Evolutionary conservation across 2,888 invertebrate genomes (phyloP), one percentile per base, ranked within the genome.

Genomic region (Physocephala rufipes): DNA sequence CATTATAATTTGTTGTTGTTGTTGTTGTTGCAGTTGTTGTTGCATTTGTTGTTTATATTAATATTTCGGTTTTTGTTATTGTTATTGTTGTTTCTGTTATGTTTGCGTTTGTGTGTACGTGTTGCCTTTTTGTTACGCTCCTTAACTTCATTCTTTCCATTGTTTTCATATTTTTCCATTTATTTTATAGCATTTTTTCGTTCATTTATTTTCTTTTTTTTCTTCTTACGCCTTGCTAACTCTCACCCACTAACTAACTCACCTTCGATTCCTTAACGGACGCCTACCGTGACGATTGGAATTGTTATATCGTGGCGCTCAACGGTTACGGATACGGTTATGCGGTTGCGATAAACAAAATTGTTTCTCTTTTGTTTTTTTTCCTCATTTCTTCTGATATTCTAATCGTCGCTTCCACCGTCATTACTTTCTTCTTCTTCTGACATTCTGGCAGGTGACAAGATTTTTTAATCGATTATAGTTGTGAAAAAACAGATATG

Each of bases 241-340:
- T n/a, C n/a, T n/a, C n/a, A n/a, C n/a, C n/a, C n/a, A n/a, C 36
- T 9, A 4, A 36, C 36, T 9, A 36, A 36, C 36, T 36, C 36
- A 36, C 47, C 43, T 47, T 61, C 21, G 47, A 26, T 76, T 75
- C 67, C 59, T 63, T 63, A 74, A 74, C 79, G 79, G 82, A 81
- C 82, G 81, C 81, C 81, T 82, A 81, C 81, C 84, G 84, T 82
- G 82, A 82, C 84, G 80, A 77, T 80, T 79, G 80, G 76, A 80
- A 82, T 82, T 82, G 79, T 77, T 74, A n/a, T 76, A 76, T 76
- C 74, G 74, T 79, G 78, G 77, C 77, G 76, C 73, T 77, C 74
- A 73, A 75, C 75, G 77, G 75, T 74, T 75, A 77, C 77, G 77
- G 74, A 75, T 74, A 72, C 71, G 71, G 74, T 71, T 70, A 71